A percentile compares a stretch with the other conserved stretches of the same genome.
Conservation (phyloP, 2,797 vertebrate genomes). For the Pygocentrus nattereri region DNA sequence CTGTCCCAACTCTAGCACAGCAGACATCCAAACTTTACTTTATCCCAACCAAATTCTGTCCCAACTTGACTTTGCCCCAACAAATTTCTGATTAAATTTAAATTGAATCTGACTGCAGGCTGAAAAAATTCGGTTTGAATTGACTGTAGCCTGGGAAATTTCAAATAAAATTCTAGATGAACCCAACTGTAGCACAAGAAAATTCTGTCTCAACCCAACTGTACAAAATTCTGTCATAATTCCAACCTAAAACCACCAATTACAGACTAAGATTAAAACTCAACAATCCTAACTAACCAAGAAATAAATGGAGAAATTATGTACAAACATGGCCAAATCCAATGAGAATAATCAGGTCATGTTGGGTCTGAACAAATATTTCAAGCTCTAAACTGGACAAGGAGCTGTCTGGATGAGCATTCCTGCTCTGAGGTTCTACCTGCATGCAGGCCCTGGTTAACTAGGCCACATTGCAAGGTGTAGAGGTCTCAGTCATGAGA, state of each 20-base stretch:
- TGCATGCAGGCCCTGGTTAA: constrained; percentile 37
- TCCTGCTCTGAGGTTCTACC: neutral
- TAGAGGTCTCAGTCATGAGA: constrained; percentile 46
- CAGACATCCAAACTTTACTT: neutral
- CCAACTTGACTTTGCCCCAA: neutral
- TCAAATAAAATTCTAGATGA: too few species aligned
- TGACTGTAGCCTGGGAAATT: too few species aligned
- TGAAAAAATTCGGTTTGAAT: too few species aligned
- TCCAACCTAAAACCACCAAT: neutral
- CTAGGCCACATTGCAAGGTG: constrained; percentile 49
- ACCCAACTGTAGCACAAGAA: too few species aligned
- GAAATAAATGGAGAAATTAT: neutral
- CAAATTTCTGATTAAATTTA: neutral
- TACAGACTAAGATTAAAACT: neutral
- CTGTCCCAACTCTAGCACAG: too few species aligned
- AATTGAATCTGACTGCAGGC: too few species aligned
- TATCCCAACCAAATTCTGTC: neutral
- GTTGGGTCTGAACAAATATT: neutral
- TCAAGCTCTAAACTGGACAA: neutral
- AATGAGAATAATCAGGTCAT: neutral
- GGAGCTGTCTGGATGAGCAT: neutral
- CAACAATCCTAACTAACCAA: too few species aligned
- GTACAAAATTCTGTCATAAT: neutral
- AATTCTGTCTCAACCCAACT: too few species aligned
- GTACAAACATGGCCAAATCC: neutral